Percentiles rank a stretch among this genome's conserved stretches.
Conservation (phyloP, 2,113 vertebrate genomes). For the Saiga tatarica region DNA sequence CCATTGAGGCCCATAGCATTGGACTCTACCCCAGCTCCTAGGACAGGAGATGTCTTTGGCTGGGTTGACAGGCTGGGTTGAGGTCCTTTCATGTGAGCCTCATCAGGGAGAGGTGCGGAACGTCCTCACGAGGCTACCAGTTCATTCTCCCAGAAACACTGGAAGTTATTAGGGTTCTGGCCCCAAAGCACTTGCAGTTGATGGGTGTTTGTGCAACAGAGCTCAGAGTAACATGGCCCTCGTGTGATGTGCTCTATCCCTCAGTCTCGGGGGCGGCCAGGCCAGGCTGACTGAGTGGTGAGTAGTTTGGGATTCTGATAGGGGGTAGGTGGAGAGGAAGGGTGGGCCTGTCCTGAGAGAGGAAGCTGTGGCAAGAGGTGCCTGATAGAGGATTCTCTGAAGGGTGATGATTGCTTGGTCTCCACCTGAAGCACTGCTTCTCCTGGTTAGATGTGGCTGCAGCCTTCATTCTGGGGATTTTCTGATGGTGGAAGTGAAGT, state of each 20-base stretch:
- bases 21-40: background rate
- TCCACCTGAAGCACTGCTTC: background rate
- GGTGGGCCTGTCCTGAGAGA: background rate
- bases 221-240: background rate
- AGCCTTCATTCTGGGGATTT: background rate
- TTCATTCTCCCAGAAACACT: background rate
- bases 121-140: accelerated
- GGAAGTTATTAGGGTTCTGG: background rate
- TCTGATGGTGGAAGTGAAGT: too few relatives aligned
- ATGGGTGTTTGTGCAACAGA: background rate
- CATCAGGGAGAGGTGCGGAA: background rate
- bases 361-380: background rate
- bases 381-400: background rate
- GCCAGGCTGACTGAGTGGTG: background rate
- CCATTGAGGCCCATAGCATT: background rate
- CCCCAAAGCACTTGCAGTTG: background rate
- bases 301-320: background rate
- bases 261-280: background rate
- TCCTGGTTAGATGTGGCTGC: too few relatives aligned
- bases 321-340: background rate
- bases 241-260: background rate
- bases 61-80: background rate
- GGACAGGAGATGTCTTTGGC: background rate
- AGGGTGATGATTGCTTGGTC: accelerated
- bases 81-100: background rate